Conservation (phyloP, 37 sponge, comb jelly and placozoan species). For the Chondrosia reniformis region DNA sequence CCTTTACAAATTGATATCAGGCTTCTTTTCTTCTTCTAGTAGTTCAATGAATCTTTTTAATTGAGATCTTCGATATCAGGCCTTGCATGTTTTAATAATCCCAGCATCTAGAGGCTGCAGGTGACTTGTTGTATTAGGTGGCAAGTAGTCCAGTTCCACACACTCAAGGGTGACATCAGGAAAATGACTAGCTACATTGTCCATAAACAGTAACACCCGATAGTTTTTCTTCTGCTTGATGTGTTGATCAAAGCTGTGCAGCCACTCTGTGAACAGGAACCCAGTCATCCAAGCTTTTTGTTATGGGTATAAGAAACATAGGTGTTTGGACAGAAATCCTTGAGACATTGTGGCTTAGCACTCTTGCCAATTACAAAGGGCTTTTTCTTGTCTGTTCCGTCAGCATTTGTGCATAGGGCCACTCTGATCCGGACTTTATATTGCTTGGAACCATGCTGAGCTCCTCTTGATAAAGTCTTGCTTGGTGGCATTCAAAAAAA, state of each 20-base stretch:
- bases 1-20: neutral
- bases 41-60: constrained; percentile 7
- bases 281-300: constrained; percentile 15
- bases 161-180: neutral
- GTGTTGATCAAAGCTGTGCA: constrained; percentile 19
- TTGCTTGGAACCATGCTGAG: constrained; percentile 10
- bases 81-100: constrained; percentile 15
- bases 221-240: constrained; percentile 17
- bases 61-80: constrained; percentile 1
- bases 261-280: constrained; percentile 21
- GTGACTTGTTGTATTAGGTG: constrained; percentile 15
- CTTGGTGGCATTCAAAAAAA: constrained; percentile 17
- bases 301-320: neutral
- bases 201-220: constrained; percentile 6
- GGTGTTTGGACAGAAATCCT: neutral
- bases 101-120: constrained; percentile 19
- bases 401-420: constrained; percentile 14
- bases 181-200: constrained; percentile 11
- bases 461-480: constrained; percentile 6
- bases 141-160: constrained; percentile 6
- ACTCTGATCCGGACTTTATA: constrained; percentile 4
- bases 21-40: constrained; percentile 23
- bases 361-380: constrained; percentile 9
- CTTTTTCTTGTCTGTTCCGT: neutral
- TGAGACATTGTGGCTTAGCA: constrained; percentile 7